A percentile compares a stretch with the other conserved stretches of the same genome.
Conservation (phyloP, 2,113 vertebrate species). For the Vanacampus margaritifer region DNA sequence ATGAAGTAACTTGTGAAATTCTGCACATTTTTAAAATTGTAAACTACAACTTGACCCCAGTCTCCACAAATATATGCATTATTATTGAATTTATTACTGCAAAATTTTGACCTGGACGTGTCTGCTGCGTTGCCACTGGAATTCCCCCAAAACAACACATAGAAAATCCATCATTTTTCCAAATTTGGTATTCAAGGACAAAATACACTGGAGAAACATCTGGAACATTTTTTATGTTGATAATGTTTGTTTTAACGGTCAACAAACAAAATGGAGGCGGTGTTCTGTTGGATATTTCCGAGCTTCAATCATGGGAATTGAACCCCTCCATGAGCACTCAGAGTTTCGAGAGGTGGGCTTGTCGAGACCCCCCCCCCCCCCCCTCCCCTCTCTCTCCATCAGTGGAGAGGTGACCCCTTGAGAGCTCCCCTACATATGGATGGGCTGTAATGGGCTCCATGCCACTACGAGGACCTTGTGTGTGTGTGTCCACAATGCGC, state of each 20-base stretch:
- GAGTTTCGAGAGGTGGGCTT: slow-evolving; percentile 47
- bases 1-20: no score
- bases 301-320: slow-evolving; percentile 40
- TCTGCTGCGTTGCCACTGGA: no score
- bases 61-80: no score
- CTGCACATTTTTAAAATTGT: no score
- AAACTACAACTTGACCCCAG: no score
- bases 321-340: slow-evolving; percentile 48
- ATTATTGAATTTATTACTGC: no score
- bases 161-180: no score
- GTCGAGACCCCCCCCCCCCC: slow-evolving; percentile 30
- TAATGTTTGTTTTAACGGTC: neutral
- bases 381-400: slow-evolving; percentile 34
- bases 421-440: slow-evolving; percentile 57
- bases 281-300: slow-evolving; percentile 25
- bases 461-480: slow-evolving; percentile 28
- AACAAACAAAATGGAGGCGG: slow-evolving; percentile 30
- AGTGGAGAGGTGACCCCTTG: slow-evolving; percentile 54
- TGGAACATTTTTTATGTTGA: neutral
- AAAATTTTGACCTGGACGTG: no score
- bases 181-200: no score
- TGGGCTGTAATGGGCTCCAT: slow-evolving; percentile 48
- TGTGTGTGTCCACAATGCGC: slow-evolving; percentile 2
- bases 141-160: no score
- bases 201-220: neutral